Base-by-base conservation (phyloP, 2,888 invertebrate genomes). In the Drosophila borealis region DNA sequence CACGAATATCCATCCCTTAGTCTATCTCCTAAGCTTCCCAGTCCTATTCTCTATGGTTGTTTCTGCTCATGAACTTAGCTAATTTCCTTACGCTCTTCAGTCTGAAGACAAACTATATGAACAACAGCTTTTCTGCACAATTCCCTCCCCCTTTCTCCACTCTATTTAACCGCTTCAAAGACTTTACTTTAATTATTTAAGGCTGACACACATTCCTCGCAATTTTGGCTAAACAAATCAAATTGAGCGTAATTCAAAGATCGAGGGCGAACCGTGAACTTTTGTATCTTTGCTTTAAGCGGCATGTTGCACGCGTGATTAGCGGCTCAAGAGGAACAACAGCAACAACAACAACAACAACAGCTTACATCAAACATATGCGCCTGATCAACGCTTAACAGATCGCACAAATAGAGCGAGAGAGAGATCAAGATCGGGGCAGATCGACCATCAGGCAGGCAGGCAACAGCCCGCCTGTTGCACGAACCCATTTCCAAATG, bases 281-380 rank as follows among this genome's bases (percentile, higher is more conserved):
- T 51, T 70, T 65, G 71, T 77, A 36, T 70, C 74, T 78, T 81
- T 74, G 59, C 71, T 60, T 83, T 74, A 57, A 55, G 80, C 77
- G 79, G 81, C 83, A 81, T 82, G 85, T 85, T 85, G 82, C 85
- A 83, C 78, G 84, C 83, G 85, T 83, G 83, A 85, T 85, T 85
- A 84, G 80, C 81, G 54, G 62, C 56, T 71, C 70, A 74, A 67
- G 50, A 48, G 61, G 29, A 46, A 34, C 61, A 74, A 13, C 45
- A 48, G 29, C 56, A 64, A 51, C 59, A 51, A n/a, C 63, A 61
- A 39, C 49, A 54, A 37, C 45, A 39, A 56, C 56, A 62, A 49
- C 51, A 61, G 57, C 60, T 74, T 71, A 74, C 78, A 85, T 84
- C 83, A 84, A 85, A 85, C 83, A 85, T 83, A 84, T 84, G 83